Conservation (phyloP, 2,113 vertebrate genomes). For the Porphyrio hochstetteri region DNA sequence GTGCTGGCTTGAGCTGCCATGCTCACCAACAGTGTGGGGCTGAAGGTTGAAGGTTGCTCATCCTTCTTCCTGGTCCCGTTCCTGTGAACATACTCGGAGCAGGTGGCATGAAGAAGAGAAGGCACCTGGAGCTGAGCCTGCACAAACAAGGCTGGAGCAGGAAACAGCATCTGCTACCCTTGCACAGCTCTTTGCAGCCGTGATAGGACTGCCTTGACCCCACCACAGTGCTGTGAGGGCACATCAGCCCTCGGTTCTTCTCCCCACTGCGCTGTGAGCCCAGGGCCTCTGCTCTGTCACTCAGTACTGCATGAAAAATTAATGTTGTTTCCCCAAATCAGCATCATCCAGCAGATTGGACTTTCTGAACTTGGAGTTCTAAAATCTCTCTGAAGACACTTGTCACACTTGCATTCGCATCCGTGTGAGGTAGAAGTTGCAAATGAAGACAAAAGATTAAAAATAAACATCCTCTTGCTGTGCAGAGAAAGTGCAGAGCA, state of each 20-base stretch:
- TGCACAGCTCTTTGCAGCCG: background rate
- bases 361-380: background rate
- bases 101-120: accelerated
- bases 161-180: background rate
- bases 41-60: background rate
- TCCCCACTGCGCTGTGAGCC: accelerated
- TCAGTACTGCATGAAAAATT: background rate
- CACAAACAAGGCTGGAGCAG: background rate
- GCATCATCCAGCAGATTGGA: background rate
- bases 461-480: background rate
- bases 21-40: background rate
- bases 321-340: background rate
- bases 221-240: background rate
- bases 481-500: background rate
- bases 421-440: background rate
- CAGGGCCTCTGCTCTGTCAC: background rate
- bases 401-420: background rate
- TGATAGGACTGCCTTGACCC: background rate
- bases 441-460: background rate
- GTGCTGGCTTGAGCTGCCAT: accelerated
- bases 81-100: accelerated
- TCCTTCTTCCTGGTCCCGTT: background rate
- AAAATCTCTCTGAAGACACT: background rate
- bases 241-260: accelerated
- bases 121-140: background rate